Evolutionary conservation across 2,888 invertebrate species (phyloP).

Genomic region (Acleris laterana): DNA sequence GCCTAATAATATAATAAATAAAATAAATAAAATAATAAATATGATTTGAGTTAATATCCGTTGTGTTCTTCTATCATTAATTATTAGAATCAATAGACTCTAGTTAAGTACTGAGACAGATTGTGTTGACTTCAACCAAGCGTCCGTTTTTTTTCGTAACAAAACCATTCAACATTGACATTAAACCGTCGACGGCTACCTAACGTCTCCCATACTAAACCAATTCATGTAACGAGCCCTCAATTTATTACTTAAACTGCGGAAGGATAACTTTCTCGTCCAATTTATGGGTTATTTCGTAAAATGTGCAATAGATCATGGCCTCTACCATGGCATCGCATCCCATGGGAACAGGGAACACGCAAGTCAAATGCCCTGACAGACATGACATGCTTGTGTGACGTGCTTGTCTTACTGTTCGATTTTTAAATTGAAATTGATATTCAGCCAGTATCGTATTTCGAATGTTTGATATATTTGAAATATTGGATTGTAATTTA

Average conservation of each 20-base stretch:
- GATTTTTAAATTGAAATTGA: slow-evolving; percentile 28
- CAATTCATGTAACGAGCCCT: slow-evolving; percentile 26
- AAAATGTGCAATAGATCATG: slow-evolving; percentile 73
- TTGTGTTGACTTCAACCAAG: too few relatives aligned
- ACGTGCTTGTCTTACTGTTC: slow-evolving; percentile 24
- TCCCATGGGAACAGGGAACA: slow-evolving; percentile 28
- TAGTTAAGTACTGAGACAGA: too few relatives aligned
- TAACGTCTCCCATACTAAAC: slow-evolving; percentile 8
- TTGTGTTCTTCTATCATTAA: too few relatives aligned
- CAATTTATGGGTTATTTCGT: slow-evolving; percentile 77
- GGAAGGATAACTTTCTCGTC: slow-evolving; percentile 55
- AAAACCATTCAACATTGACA: not conserved
- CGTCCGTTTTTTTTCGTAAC: too few relatives aligned
- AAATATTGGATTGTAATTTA: not conserved
- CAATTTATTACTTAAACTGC: slow-evolving; percentile 38
- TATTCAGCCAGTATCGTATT: slow-evolving; percentile 12
- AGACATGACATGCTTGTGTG: slow-evolving; percentile 32
- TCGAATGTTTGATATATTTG: slow-evolving; percentile 6
- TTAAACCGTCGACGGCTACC: not conserved
- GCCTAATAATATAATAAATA: too few relatives aligned
- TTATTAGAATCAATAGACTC: too few relatives aligned
- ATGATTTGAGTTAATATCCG: too few relatives aligned
- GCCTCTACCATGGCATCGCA: slow-evolving; percentile 59
- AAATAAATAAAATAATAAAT: too few relatives aligned
- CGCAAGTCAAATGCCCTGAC: slow-evolving; percentile 34